A percentile compares a stretch with the other conserved stretches of the same genome.
phyloP scores from a whole-genome alignment of 2,797 vertebrate species.

The Perdix hodgsoniae region DNA sequence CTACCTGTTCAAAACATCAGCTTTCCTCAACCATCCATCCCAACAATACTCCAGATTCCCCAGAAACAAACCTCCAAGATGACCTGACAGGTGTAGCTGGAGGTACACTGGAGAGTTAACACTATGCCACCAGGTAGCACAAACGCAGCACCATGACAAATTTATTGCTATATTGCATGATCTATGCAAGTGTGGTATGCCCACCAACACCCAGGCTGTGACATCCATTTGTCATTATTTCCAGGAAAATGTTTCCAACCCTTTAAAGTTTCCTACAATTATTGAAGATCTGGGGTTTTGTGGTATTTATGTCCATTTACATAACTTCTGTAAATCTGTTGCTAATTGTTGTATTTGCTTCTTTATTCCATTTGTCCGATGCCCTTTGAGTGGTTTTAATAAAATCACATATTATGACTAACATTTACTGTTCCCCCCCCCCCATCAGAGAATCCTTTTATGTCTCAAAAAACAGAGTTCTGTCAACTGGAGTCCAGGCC shows the following conservation, averaged over 20 bases:
- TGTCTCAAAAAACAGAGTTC: constrained; percentile 45
- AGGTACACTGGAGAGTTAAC: not conserved
- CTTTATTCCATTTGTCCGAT: constrained; percentile 56
- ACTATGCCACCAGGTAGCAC: not conserved
- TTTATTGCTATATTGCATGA: not conserved
- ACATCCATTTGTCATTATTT: constrained; percentile 31
- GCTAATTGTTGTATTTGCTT: constrained; percentile 64
- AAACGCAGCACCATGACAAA: constrained; percentile 9
- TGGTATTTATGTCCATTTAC: constrained; percentile 61
- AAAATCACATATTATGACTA: constrained; percentile 67
- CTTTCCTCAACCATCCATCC: not conserved
- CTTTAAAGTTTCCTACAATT: constrained; percentile 36
- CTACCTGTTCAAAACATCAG: not conserved
- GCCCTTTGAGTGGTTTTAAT: constrained; percentile 71
- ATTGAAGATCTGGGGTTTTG: constrained; percentile 17
- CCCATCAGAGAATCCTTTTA: constrained; percentile 40
- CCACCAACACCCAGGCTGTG: constrained; percentile 12
- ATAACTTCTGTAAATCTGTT: constrained; percentile 68
- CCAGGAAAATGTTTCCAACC: constrained; percentile 57
- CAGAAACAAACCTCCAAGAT: not conserved
- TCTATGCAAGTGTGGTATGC: not conserved
- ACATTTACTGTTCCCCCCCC: not conserved
- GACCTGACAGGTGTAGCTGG: not conserved
- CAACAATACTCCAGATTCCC: not conserved
- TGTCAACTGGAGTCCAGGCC: not conserved